phyloP scores from a whole-genome alignment of 2,113 vertebrate genomes.

The Oncorhynchus kisutch region DNA sequence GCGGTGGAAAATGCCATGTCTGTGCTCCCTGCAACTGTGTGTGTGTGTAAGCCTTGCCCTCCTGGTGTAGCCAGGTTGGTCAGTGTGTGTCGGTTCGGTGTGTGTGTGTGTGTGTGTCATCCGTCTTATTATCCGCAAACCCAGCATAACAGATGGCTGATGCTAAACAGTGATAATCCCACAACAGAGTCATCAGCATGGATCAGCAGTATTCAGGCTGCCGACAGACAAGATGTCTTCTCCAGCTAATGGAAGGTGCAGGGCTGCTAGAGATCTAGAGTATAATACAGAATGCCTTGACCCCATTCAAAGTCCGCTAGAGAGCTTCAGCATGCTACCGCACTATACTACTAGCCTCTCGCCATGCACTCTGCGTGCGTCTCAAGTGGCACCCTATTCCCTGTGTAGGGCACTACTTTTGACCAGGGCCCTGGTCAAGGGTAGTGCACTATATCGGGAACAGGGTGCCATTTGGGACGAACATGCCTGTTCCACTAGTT shows the following conservation, averaged over 20 bases:
- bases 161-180: constrained; percentile 74
- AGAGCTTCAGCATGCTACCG: too few relatives aligned
- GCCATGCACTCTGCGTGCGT: too few relatives aligned
- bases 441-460: too few relatives aligned
- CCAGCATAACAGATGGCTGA: constrained; percentile 75
- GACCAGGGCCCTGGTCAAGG: too few relatives aligned
- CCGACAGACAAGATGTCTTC: constrained; percentile 47
- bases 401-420: too few relatives aligned
- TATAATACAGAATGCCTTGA: constrained; percentile 33
- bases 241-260: constrained; percentile 44
- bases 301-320: constrained; percentile 28
- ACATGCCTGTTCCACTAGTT: too few relatives aligned
- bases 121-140: constrained; percentile 52
- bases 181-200: constrained; percentile 73
- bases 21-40: background rate
- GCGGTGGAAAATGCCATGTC: constrained; percentile 1
- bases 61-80: background rate
- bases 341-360: too few relatives aligned
- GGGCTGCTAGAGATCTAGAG: background rate
- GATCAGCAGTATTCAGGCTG: constrained; percentile 74
- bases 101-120: background rate
- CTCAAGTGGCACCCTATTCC: too few relatives aligned
- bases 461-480: too few relatives aligned
- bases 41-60: background rate
- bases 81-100: background rate